phyloP scores from a whole-genome alignment of 2,888 invertebrate species.

The Elegia similella region DNA sequence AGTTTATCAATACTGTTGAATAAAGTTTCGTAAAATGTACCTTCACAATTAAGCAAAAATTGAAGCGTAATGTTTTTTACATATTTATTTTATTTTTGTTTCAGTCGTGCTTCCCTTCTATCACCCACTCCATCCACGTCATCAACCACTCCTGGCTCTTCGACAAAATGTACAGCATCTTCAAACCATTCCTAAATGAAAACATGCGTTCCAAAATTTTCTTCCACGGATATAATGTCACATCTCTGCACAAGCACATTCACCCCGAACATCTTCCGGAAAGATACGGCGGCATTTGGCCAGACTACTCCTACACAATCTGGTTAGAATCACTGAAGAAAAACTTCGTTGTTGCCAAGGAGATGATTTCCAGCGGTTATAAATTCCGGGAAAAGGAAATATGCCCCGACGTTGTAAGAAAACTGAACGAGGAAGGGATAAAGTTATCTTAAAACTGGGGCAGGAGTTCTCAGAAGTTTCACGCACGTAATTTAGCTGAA shows the following conservation, averaged over 20 bases:
- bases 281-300: conserved; percentile 85
- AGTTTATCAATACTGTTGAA: too few relatives aligned
- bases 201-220: conserved; percentile 84
- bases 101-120: conserved; percentile 87
- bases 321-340: conserved; percentile 86
- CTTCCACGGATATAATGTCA: conserved; percentile 88
- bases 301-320: conserved; percentile 87
- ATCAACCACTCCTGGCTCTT: conserved; percentile 92
- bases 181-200: conserved; percentile 87
- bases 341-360: conserved; percentile 81
- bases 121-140: conserved; percentile 88
- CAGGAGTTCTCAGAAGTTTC: background rate
- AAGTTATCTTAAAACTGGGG: conserved; percentile 41
- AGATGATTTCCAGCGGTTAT: conserved; percentile 84
- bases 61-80: too few relatives aligned
- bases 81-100: background rate
- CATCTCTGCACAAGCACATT: conserved; percentile 88
- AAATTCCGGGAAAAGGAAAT: conserved; percentile 73
- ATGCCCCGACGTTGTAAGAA: conserved; percentile 55
- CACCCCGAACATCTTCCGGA: conserved; percentile 86
- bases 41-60: too few relatives aligned
- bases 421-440: conserved; percentile 59
- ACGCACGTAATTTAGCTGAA: background rate
- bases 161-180: conserved; percentile 88
- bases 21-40: too few relatives aligned